Evolutionary conservation across 2,113 vertebrate genomes (phyloP).

Genomic region (Ailurus styani): DNA sequence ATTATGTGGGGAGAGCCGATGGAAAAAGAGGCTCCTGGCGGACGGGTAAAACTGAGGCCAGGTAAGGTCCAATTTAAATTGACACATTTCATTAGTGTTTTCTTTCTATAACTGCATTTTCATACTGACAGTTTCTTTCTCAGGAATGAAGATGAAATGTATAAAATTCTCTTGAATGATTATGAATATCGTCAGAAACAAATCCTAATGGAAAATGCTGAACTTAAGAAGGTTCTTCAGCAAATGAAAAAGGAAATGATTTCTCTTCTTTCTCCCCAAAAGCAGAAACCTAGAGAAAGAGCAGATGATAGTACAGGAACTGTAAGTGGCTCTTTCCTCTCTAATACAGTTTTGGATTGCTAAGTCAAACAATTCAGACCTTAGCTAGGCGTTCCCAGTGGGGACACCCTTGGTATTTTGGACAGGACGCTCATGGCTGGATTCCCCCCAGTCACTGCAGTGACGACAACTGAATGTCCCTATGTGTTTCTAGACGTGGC

Average conservation of each 20-base stretch:
- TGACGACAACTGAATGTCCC: background rate
- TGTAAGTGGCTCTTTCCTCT: constrained; percentile 77
- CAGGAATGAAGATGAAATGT: constrained; percentile 97
- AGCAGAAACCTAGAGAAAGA: constrained; percentile 82
- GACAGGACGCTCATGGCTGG: background rate
- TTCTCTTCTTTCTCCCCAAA: constrained; percentile 90
- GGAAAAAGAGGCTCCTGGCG: constrained; percentile 96
- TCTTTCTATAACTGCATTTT: background rate
- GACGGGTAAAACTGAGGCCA: constrained; percentile 89
- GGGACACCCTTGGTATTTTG: background rate
- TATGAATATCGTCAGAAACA: constrained; percentile 92
- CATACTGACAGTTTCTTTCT: constrained; percentile 63
- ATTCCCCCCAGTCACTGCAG: background rate
- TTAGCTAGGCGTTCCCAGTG: background rate
- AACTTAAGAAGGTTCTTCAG: constrained; percentile 96
- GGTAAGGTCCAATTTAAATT: constrained; percentile 69
- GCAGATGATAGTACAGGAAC: constrained; percentile 86
- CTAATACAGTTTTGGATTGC: background rate
- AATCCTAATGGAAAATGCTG: constrained; percentile 92
- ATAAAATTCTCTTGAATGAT: constrained; percentile 90
- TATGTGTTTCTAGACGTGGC: background rate
- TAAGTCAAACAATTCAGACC: background rate
- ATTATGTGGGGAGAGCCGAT: constrained; percentile 94
- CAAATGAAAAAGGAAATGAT: constrained; percentile 98
- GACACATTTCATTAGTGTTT: background rate